Percentiles rank a stretch among this genome's conserved stretches.
These are phyloP conservation scores for Oreochromis tanganicae DNA, from an alignment of 2,113 vertebrate species.

Conservation along the genomic window DNA sequence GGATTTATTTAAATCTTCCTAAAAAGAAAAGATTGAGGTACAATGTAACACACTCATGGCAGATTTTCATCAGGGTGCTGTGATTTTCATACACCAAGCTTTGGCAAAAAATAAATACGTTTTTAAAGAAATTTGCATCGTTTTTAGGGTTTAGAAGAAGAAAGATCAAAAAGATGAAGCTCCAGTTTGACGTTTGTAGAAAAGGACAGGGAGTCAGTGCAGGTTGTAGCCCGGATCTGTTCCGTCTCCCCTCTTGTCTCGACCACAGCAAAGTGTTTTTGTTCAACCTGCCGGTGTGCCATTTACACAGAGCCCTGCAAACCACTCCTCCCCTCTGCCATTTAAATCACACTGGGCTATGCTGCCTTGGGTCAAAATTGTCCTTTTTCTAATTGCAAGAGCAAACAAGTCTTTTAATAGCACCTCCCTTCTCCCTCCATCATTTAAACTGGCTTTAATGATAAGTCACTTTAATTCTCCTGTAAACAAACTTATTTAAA, in stretches of 20 bases:
- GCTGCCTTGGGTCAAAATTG: slow-evolving; percentile 31
- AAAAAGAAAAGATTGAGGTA: not conserved
- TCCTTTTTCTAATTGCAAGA: slow-evolving; percentile 32
- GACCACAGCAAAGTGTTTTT: slow-evolving; percentile 4
- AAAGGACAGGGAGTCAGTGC: not conserved
- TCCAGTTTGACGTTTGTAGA: not conserved
- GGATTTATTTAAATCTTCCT: not conserved
- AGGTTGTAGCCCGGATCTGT: not conserved
- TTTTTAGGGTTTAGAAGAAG: not conserved
- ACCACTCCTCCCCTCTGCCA: not conserved
- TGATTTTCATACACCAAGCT: rapidly evolving
- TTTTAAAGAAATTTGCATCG: not conserved
- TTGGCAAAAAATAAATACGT: not conserved
- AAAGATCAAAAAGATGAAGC: not conserved
- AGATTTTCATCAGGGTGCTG: not conserved
- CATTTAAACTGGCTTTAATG: not conserved
- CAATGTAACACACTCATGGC: not conserved
- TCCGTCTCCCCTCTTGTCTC: not conserved
- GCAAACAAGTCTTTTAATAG: slow-evolving; percentile 12
- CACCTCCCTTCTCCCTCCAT: not conserved
- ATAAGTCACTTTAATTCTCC: not conserved
- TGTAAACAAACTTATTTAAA: not conserved
- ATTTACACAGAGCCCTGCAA: slow-evolving; percentile 23
- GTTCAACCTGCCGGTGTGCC: slow-evolving; percentile 17
- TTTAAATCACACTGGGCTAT: slow-evolving; percentile 9